Evolutionary conservation across 2,113 vertebrate species (phyloP).

Genomic region (Boulengeromyrus knoepffleri): DNA sequence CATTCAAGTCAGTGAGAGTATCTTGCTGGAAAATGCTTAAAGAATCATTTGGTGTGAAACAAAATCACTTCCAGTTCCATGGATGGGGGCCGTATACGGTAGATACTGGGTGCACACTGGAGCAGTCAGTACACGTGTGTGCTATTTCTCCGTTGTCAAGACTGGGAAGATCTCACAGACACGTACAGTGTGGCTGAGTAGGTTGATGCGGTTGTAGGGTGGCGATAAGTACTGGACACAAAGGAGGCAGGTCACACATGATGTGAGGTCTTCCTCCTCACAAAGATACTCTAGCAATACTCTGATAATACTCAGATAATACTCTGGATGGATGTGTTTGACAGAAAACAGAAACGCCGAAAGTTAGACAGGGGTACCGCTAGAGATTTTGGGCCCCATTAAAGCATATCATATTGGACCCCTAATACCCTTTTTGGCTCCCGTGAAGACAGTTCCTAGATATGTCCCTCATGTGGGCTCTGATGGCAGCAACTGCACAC

Average conservation of each 20-base stretch:
- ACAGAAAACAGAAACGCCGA: background rate
- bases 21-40: background rate
- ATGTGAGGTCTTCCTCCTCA: no score
- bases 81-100: background rate
- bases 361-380: background rate
- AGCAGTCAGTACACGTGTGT: background rate
- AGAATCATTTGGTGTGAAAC: background rate
- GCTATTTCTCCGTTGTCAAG: background rate
- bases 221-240: background rate
- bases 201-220: background rate
- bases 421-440: background rate
- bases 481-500: background rate
- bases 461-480: no score
- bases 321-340: background rate
- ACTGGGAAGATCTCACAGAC: background rate
- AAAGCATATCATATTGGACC: background rate
- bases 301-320: background rate
- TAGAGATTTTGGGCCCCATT: no score
- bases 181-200: background rate
- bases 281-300: background rate
- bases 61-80: background rate
- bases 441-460: no score
- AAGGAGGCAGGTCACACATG: background rate
- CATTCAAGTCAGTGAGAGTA: background rate
- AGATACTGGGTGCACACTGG: background rate